These are phyloP conservation scores for Otolemur garnettii DNA, from an alignment of 2,113 vertebrate genomes.

Conservation along the genomic window DNA sequence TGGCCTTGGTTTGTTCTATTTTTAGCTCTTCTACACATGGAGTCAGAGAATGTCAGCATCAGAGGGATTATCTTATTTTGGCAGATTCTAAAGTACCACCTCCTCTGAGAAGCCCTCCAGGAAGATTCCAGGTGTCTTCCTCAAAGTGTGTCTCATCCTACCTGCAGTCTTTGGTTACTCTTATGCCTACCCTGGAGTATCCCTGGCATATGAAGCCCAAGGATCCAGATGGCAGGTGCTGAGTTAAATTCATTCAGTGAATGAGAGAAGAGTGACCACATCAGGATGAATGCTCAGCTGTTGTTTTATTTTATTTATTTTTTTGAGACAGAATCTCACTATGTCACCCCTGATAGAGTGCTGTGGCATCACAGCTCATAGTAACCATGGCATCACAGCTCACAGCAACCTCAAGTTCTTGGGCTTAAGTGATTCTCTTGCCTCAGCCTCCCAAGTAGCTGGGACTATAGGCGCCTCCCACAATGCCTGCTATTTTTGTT, in stretches of 20 bases:
- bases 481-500: no score
- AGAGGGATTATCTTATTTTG: neutral
- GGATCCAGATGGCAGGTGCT: neutral
- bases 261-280: neutral
- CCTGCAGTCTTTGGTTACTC: neutral
- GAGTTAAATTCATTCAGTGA: neutral
- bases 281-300: neutral
- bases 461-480: no score
- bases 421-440: no score
- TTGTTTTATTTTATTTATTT: neutral
- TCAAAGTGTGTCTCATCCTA: neutral
- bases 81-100: neutral
- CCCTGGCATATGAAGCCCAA: neutral
- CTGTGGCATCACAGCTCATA: no score
- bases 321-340: no score
- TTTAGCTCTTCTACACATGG: fast-evolving
- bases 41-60: neutral
- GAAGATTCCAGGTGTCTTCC: neutral
- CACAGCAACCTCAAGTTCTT: no score
- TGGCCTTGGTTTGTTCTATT: fast-evolving
- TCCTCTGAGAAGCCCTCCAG: neutral
- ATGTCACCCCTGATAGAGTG: no score
- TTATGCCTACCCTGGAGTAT: neutral
- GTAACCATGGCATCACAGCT: no score
- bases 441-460: no score